A percentile compares a stretch with the other conserved stretches of the same genome.
Conservation (phyloP, 1,140 invertebrate species). For the Heterodera carotae region DNA sequence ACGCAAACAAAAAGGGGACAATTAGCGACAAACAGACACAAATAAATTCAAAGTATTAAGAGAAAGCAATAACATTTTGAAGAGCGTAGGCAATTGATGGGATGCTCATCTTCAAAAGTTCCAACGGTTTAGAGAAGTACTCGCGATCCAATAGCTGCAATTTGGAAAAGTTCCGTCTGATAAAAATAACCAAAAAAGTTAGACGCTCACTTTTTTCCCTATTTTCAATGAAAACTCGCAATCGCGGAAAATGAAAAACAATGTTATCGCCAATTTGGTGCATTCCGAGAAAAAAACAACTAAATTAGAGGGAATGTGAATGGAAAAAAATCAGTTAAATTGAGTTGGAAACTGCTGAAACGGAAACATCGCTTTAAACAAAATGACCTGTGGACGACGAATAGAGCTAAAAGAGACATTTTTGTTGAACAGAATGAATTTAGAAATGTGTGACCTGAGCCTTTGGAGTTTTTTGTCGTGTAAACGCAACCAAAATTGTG, state of each 20-base stretch:
- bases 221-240: conserved; percentile 32
- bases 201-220: conserved; percentile 11
- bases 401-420: conserved; percentile 14
- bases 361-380: too few species aligned
- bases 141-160: conserved; percentile 54
- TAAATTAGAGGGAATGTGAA: background rate
- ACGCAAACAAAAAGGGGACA: background rate
- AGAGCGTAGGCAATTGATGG: conserved; percentile 63
- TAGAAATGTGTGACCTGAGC: background rate
- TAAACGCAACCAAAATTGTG: conserved; percentile 26
- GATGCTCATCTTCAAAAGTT: conserved; percentile 62
- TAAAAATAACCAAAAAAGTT: conserved; percentile 31
- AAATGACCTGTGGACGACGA: conserved; percentile 32
- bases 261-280: conserved; percentile 54
- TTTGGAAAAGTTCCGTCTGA: background rate
- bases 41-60: too few species aligned
- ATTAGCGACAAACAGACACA: background rate
- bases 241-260: conserved; percentile 50
- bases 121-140: conserved; percentile 57
- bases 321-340: background rate
- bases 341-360: conserved; percentile 1
- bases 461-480: conserved; percentile 23
- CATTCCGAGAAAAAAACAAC: conserved; percentile 62
- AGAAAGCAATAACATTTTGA: conserved; percentile 49
- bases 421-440: background rate